Percentiles rank a stretch among this genome's conserved stretches.
Conservation (phyloP, 2,888 invertebrate species). For the Microctonus aethiopoides region DNA sequence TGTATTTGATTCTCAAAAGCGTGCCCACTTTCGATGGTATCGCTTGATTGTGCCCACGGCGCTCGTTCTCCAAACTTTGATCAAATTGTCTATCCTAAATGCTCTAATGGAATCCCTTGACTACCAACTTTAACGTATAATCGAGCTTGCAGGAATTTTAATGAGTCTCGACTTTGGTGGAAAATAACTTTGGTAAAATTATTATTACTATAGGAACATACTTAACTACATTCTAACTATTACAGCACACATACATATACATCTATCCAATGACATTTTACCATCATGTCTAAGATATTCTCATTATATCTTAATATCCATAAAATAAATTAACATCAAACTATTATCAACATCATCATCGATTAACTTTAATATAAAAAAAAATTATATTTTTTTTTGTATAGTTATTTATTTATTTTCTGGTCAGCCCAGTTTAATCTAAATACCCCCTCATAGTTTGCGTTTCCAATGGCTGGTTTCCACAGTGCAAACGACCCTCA, state of each 20-base stretch:
- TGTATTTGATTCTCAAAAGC: background rate
- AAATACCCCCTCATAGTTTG: conserved; percentile 44
- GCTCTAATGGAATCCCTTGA: conserved; percentile 29
- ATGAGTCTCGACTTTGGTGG: conserved; percentile 17
- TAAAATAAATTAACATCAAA: too few species aligned
- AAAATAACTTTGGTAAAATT: conserved; percentile 1
- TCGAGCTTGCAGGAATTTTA: conserved; percentile 30
- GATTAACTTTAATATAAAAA: too few species aligned
- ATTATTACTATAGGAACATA: background rate
- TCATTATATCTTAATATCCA: too few species aligned
- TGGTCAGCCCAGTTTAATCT: background rate
- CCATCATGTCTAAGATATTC: background rate
- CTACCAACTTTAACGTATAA: conserved; percentile 33
- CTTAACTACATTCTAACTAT: conserved; percentile 8
- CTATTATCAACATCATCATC: too few species aligned
- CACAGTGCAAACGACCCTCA: conserved; percentile 48
- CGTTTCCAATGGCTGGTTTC: conserved; percentile 48
- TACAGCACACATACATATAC: background rate
- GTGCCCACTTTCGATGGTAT: conserved; percentile 1
- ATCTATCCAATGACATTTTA: background rate
- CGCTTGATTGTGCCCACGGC: conserved; percentile 35
- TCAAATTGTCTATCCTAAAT: conserved; percentile 48
- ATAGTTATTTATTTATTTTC: too few species aligned
- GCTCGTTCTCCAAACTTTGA: conserved; percentile 45
- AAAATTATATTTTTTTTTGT: too few species aligned